Percentiles rank a stretch among this genome's conserved stretches.
phyloP scores from a whole-genome alignment of 2,797 vertebrate species.

The Eospalax fontanierii region DNA sequence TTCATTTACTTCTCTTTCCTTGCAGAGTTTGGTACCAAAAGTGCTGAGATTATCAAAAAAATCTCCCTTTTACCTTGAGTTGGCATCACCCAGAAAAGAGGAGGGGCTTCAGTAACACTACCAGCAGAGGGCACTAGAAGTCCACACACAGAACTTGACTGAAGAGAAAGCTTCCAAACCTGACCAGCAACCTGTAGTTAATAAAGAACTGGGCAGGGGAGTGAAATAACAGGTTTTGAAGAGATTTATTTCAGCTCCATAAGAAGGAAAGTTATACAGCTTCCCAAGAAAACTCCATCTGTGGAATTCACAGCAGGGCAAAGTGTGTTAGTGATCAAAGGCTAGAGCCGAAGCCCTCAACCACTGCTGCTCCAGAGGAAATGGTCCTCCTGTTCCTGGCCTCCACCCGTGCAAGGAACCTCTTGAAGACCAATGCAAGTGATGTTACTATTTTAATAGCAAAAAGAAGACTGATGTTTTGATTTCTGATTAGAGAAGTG shows the following conservation, averaged over 20 bases:
- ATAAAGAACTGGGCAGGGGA: slow-evolving; percentile 68
- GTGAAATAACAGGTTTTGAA: slow-evolving; percentile 60
- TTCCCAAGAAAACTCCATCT: slow-evolving; percentile 61
- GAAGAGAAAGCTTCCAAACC: neutral
- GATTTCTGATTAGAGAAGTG: neutral
- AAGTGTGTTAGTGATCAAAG: slow-evolving; percentile 78
- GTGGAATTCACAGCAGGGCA: slow-evolving; percentile 73
- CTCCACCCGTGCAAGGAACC: neutral
- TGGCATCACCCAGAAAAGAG: too few species aligned
- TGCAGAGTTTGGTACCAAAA: neutral
- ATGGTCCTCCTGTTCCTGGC: neutral
- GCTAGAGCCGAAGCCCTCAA: slow-evolving; percentile 11
- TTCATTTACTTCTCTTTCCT: neutral
- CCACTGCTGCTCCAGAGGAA: neutral
- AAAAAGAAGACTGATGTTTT: neutral
- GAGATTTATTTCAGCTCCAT: slow-evolving; percentile 82
- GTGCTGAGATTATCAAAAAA: neutral
- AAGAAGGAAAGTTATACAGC: slow-evolving; percentile 69
- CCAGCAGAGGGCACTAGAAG: slow-evolving; percentile 73
- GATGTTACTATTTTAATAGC: neutral
- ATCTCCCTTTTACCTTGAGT: neutral
- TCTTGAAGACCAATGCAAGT: neutral
- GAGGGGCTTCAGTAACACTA: neutral
- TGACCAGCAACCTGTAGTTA: slow-evolving; percentile 69
- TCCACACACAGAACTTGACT: neutral